These are phyloP conservation scores for Eutolmus rufibarbis DNA, from an alignment of 2,888 invertebrate genomes.

Conservation along the genomic window DNA sequence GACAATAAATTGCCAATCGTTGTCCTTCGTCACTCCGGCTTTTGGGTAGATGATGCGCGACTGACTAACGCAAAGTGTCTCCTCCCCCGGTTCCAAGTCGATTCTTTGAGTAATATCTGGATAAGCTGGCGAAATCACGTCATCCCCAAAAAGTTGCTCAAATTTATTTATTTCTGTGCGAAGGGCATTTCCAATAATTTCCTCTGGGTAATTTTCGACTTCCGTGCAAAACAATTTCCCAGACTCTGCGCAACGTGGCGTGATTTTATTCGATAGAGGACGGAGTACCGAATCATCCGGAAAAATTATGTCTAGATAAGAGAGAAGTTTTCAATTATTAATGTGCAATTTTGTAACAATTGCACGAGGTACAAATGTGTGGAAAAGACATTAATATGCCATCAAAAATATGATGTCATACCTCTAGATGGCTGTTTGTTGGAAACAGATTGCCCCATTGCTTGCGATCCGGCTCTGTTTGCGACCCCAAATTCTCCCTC, in stretches of 20 bases:
- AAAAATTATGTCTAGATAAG: conserved; percentile 48
- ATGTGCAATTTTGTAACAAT: not conserved
- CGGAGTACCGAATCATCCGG: conserved; percentile 46
- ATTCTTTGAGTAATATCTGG: conserved; percentile 64
- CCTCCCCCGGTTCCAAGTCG: conserved; percentile 57
- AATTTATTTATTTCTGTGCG: conserved; percentile 51
- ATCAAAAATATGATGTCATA: conserved; percentile 28
- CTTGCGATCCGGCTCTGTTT: conserved; percentile 43
- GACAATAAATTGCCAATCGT: conserved; percentile 73
- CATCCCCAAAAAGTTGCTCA: conserved; percentile 57
- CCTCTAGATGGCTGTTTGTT: not conserved
- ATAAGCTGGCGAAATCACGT: conserved; percentile 55
- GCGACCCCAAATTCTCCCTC: conserved; percentile 24
- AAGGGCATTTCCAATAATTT: conserved; percentile 56
- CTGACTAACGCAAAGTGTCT: conserved; percentile 63
- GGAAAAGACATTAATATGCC: no score
- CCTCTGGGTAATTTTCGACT: conserved; percentile 62
- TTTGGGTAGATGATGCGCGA: conserved; percentile 68
- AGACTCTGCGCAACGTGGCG: conserved; percentile 38
- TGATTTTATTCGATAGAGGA: not conserved
- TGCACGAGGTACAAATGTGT: not conserved
- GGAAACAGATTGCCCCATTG: not conserved
- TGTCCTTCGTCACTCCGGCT: conserved; percentile 68
- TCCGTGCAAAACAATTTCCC: conserved; percentile 60
- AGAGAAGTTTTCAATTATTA: not conserved